Percentiles rank a stretch among this genome's conserved stretches.
phyloP scores from a whole-genome alignment of 2,797 vertebrate species.

The Podarcis lilfordi region DNA sequence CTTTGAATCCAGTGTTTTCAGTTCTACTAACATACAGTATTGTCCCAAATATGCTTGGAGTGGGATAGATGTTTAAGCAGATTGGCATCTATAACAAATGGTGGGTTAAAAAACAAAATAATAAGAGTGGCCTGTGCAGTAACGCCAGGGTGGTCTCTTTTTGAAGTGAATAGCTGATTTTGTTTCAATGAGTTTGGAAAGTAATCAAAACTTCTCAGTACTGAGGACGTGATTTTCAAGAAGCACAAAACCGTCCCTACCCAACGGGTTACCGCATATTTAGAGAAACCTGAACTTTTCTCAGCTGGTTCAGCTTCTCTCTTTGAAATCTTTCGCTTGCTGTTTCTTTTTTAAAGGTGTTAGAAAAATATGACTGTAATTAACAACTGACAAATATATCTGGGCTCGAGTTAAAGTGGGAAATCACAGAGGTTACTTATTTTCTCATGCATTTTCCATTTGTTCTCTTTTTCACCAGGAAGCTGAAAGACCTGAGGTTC shows the following conservation, averaged over 20 bases:
- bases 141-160: conserved; percentile 58
- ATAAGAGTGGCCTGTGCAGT: conserved; percentile 57
- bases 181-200: conserved; percentile 70
- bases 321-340: conserved; percentile 82
- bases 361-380: conserved; percentile 93
- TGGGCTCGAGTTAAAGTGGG: conserved; percentile 91
- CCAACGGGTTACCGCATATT: conserved; percentile 57
- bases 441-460: conserved; percentile 91
- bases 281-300: conserved; percentile 70
- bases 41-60: background rate
- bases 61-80: conserved; percentile 17
- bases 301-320: conserved; percentile 63
- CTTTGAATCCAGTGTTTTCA: background rate
- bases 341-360: conserved; percentile 88
- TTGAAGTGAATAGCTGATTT: conserved; percentile 49
- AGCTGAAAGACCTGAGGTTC: conserved; percentile 82
- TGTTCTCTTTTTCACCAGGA: conserved; percentile 83
- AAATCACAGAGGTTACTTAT: conserved; percentile 90
- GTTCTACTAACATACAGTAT: conserved; percentile 5
- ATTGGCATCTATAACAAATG: conserved; percentile 26
- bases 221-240: conserved; percentile 58
- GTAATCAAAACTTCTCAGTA: conserved; percentile 65
- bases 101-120: conserved; percentile 32
- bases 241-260: conserved; percentile 69
- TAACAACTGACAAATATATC: conserved; percentile 98